Conservation (phyloP, 2,113 vertebrate genomes). For the Dicrurus megarhynchus region DNA sequence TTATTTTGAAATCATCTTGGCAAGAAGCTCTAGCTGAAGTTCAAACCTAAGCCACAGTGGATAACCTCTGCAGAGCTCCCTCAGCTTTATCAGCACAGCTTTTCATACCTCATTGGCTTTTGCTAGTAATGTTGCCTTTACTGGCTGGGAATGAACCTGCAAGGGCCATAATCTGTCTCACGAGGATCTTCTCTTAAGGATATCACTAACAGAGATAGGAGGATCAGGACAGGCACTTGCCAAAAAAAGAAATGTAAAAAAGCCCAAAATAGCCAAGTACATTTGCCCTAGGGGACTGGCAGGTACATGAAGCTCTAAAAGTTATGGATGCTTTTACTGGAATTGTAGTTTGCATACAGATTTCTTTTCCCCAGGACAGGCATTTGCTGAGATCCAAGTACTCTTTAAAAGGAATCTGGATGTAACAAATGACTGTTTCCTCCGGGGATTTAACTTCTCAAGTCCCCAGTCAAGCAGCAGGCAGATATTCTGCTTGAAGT, state of each 20-base stretch:
- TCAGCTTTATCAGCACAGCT: background rate
- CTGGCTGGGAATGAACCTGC: background rate
- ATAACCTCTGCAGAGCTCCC: conserved; percentile 7
- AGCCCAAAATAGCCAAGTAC: background rate
- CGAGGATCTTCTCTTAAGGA: background rate
- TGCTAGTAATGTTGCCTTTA: background rate
- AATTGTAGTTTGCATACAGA: background rate
- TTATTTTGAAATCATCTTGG: conserved; percentile 13
- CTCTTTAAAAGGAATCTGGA: background rate
- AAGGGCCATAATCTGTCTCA: background rate
- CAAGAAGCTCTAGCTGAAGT: background rate
- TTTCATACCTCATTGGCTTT: conserved; percentile 8
- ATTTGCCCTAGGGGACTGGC: background rate
- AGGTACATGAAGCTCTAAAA: conserved; percentile 15
- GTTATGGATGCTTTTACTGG: background rate
- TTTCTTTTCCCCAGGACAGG: conserved; percentile 5
- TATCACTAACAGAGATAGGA: background rate
- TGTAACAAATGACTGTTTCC: background rate
- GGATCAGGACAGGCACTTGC: background rate
- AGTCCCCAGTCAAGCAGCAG: background rate
- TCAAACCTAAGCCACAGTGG: background rate
- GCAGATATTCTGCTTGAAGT: background rate
- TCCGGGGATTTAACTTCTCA: background rate
- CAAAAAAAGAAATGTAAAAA: conserved; percentile 6
- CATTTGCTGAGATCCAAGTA: background rate